phyloP scores from a whole-genome alignment of 1,140 invertebrate species.

The Solen grandis region DNA sequence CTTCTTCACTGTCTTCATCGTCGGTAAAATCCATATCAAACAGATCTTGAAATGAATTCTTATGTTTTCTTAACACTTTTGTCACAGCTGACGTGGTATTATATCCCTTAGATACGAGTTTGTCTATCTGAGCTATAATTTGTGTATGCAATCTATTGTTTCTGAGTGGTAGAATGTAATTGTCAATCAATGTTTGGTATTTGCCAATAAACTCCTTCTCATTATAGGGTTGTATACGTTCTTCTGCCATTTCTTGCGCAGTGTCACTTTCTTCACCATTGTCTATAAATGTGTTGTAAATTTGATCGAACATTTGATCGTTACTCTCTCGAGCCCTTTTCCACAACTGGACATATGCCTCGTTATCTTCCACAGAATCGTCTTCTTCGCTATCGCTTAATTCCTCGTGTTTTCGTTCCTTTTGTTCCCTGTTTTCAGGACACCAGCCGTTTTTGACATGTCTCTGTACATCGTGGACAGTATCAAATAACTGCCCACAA shows the following conservation, averaged over 20 bases:
- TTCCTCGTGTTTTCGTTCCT: constrained; percentile 12
- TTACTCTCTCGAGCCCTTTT: background rate
- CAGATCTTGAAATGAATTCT: constrained; percentile 3
- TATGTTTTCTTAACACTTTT: background rate
- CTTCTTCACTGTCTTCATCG: background rate
- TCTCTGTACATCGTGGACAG: constrained; percentile 13
- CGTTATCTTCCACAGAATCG: background rate
- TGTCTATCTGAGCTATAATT: constrained; percentile 1
- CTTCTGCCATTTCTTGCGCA: constrained; percentile 17
- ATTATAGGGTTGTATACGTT: constrained; percentile 5
- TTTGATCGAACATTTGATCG: background rate
- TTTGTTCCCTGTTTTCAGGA: background rate
- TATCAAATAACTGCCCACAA: constrained; percentile 9
- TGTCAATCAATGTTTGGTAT: background rate
- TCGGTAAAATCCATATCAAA: constrained; percentile 5
- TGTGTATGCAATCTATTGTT: background rate
- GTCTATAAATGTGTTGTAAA: background rate
- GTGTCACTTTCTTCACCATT: constrained; percentile 4
- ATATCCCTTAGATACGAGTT: background rate
- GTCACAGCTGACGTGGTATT: background rate
- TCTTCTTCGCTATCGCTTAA: background rate
- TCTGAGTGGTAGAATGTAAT: too few relatives aligned
- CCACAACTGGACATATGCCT: background rate
- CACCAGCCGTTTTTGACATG: background rate
- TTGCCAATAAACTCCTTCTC: background rate